A percentile compares a stretch with the other conserved stretches of the same genome.
phyloP scores from a whole-genome alignment of 2,113 vertebrate species.

The Budorcas taxicolor region DNA sequence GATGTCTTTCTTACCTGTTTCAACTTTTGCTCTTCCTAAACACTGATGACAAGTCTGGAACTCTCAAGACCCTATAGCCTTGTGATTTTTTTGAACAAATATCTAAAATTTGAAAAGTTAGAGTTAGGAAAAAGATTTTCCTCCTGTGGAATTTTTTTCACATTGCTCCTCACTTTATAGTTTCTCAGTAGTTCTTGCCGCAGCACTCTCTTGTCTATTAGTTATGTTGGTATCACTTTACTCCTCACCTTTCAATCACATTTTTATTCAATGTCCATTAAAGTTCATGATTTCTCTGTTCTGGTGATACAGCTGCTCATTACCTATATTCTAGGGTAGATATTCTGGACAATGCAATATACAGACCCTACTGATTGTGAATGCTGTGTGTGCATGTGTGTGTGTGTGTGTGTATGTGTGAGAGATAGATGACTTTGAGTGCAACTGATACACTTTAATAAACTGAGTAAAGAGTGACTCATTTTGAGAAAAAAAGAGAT shows the following conservation, averaged over 20 bases:
- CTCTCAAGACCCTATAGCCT: not conserved
- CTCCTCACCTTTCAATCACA: not conserved
- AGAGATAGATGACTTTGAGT: not conserved
- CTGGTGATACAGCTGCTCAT: not conserved
- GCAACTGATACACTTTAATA: not conserved
- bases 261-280: slow-evolving; percentile 1
- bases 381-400: not conserved
- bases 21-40: not conserved
- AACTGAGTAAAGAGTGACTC: not conserved
- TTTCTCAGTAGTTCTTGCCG: not conserved
- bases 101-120: not conserved
- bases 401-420: not conserved
- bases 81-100: not conserved
- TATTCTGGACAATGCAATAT: not conserved
- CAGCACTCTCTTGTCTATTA: not conserved
- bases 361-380: not conserved
- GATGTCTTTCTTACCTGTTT: not conserved
- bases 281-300: not conserved
- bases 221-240: not conserved
- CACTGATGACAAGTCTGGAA: not conserved
- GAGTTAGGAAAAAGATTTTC: not conserved
- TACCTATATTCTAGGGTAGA: not conserved
- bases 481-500: not conserved
- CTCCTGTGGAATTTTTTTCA: not conserved
- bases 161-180: not conserved